Evolutionary conservation across 2,113 vertebrate species (phyloP), one percentile per base, ranked within the genome.

Genomic region (Catagonus wagneri): DNA sequence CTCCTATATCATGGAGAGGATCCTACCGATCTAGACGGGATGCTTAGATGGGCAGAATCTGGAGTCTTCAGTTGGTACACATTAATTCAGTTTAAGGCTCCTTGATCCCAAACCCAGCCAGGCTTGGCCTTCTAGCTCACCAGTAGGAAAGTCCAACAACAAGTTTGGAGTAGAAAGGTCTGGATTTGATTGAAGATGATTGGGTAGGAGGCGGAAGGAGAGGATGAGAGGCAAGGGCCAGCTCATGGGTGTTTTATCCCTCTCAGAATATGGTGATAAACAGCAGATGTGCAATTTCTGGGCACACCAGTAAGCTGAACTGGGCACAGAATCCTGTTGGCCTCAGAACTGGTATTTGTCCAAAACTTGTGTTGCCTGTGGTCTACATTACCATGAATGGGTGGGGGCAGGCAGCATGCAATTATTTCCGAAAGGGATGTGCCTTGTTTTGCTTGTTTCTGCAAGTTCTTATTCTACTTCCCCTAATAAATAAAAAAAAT

Each of bases 111-210:
- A 34, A 50, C n/a, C 25, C 23, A 72, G 83, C 50, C 22, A 29
- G 9, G 34, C 15, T 68, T 2, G 3, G 65, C 54, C 50, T 23
- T 75, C n/a, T 36, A 44, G 50, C 60, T 44, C 17, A 5, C 60
- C 29, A 7, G 71, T 7, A 54, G 85, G 39, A n/a, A 63, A 61
- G 74, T 7, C 44, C 8, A 7, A 34, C 71, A 27, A 23, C 60
- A 10, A 7, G 34, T 15, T 60, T 1, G 4, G 65, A 52, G 76
- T 27, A 81, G 63, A 39, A 72, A 50, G 29, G 36, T 94, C 85
- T 93, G 93, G 58, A 20, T 88, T 90, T 95, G 93, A 86, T 22
- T 68, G 94, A 54, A 27, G 25, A 29, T 60, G 23, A 36, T 6
- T 75, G 29, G n/a, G 14, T 65, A 54, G 66, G 90, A 72, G 27